A percentile compares a stretch with the other conserved stretches of the same genome.
These are phyloP conservation scores for Vanessa cardui DNA, from an alignment of 2,888 invertebrate species.

Conservation along the genomic window DNA sequence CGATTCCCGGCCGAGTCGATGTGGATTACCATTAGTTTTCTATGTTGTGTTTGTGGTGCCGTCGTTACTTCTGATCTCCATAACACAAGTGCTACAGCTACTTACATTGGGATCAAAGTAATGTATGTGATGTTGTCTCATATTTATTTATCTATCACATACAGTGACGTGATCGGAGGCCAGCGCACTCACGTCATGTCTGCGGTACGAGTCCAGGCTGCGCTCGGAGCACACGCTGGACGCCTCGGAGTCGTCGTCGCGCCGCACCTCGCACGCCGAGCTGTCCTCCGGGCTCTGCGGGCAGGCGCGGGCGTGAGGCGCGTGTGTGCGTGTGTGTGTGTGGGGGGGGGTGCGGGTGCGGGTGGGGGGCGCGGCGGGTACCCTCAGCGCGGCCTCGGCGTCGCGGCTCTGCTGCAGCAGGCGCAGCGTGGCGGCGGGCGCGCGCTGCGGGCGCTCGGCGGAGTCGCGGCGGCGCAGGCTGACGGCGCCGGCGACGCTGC, in stretches of 20 bases:
- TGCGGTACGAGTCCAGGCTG: constrained; percentile 91
- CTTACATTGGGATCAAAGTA: too few relatives aligned
- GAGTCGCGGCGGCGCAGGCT: constrained; percentile 63
- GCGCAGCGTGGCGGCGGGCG: constrained; percentile 89
- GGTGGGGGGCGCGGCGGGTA: constrained; percentile 29
- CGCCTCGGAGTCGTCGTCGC: constrained; percentile 95
- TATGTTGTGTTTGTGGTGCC: too few relatives aligned
- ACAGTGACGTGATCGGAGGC: not conserved
- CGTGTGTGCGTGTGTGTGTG: too few relatives aligned
- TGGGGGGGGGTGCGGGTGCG: too few relatives aligned
- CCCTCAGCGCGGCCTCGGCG: constrained; percentile 84
- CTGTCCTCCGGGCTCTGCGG: constrained; percentile 80
- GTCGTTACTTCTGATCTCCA: too few relatives aligned
- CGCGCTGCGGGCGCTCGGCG: constrained; percentile 52
- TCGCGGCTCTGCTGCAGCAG: constrained; percentile 94
- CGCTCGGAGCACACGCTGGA: constrained; percentile 97
- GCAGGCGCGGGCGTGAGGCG: too few relatives aligned
- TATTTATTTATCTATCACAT: too few relatives aligned
- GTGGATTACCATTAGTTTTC: too few relatives aligned
- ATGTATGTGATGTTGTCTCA: too few relatives aligned
- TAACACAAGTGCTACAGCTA: too few relatives aligned
- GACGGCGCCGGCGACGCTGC: constrained; percentile 62
- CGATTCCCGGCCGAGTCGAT: too few relatives aligned
- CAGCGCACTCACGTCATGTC: constrained; percentile 87
- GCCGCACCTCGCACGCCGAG: constrained; percentile 70